Evolutionary conservation across 2,797 vertebrate species (phyloP).

Genomic region (Brachymystax lenok): DNA sequence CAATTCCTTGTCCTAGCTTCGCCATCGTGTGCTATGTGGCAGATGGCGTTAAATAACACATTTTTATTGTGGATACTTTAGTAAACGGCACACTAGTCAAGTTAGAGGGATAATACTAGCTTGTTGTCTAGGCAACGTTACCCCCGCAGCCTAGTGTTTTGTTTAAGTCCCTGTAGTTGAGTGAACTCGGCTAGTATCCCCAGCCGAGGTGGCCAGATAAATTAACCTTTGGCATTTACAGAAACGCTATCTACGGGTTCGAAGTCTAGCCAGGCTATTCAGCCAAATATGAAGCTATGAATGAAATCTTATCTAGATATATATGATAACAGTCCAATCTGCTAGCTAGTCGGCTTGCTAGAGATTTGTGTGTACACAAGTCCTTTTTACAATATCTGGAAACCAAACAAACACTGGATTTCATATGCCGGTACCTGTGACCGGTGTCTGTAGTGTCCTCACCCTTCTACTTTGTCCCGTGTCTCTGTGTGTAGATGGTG

Average conservation of each 20-base stretch:
- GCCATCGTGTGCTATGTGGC: too few relatives aligned
- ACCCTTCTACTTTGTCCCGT: neutral
- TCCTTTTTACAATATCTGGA: neutral
- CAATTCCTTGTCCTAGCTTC: neutral
- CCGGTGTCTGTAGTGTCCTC: neutral
- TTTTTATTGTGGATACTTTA: neutral
- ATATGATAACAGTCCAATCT: neutral
- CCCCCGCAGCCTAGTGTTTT: too few relatives aligned
- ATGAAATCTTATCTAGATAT: too few relatives aligned
- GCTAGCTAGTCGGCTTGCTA: neutral
- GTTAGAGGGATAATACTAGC: too few relatives aligned
- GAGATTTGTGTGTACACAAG: neutral
- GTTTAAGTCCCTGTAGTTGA: too few relatives aligned
- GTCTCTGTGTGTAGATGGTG: constrained; percentile 57
- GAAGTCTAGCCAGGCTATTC: neutral
- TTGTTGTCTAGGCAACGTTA: neutral
- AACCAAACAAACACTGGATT: neutral
- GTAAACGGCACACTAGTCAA: neutral
- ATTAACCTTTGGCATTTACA: neutral
- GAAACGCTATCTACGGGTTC: neutral
- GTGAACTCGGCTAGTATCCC: too few relatives aligned
- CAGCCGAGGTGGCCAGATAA: neutral
- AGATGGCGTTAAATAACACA: too few relatives aligned
- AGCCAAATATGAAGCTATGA: too few relatives aligned
- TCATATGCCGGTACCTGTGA: neutral